A percentile compares a stretch with the other conserved stretches of the same genome.
phyloP scores from a whole-genome alignment of 1,140 invertebrate genomes.

The Lerema accius region DNA sequence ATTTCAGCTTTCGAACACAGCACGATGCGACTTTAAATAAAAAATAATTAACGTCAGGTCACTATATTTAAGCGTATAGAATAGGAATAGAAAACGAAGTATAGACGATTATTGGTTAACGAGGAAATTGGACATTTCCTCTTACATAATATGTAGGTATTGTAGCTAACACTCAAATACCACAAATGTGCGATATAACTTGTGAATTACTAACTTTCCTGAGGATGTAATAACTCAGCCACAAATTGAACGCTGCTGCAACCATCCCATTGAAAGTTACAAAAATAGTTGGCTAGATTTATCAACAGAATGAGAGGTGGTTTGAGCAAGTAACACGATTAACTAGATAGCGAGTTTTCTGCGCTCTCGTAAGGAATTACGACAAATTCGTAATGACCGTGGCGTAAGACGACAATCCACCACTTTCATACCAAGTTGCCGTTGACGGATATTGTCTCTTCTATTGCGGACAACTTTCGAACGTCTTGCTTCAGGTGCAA shows the following conservation, averaged over 20 bases:
- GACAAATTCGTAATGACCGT: constrained; percentile 71
- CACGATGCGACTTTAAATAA: too few species aligned
- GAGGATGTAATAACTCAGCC: neutral
- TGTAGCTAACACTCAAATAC: neutral
- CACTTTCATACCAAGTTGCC: constrained; percentile 64
- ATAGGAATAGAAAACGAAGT: neutral
- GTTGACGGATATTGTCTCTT: constrained; percentile 52
- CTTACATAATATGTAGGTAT: neutral
- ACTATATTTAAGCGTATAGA: too few species aligned
- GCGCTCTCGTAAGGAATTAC: constrained; percentile 70
- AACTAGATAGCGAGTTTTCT: constrained; percentile 58
- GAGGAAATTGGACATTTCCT: neutral
- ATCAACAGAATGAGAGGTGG: constrained; percentile 42
- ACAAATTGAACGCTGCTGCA: constrained; percentile 7
- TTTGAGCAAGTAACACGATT: constrained; percentile 50
- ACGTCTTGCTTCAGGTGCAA: constrained; percentile 10
- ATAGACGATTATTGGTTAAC: neutral
- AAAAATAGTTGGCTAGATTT: constrained; percentile 26
- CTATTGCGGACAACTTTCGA: constrained; percentile 45
- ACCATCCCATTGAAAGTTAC: constrained; percentile 7
- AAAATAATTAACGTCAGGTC: too few species aligned
- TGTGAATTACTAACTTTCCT: neutral
- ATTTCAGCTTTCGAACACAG: too few species aligned
- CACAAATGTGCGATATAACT: neutral
- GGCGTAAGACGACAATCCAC: constrained; percentile 65